These are phyloP conservation scores for Belonocnema kinseyi DNA, from an alignment of 1,140 invertebrate species.

Conservation along the genomic window DNA sequence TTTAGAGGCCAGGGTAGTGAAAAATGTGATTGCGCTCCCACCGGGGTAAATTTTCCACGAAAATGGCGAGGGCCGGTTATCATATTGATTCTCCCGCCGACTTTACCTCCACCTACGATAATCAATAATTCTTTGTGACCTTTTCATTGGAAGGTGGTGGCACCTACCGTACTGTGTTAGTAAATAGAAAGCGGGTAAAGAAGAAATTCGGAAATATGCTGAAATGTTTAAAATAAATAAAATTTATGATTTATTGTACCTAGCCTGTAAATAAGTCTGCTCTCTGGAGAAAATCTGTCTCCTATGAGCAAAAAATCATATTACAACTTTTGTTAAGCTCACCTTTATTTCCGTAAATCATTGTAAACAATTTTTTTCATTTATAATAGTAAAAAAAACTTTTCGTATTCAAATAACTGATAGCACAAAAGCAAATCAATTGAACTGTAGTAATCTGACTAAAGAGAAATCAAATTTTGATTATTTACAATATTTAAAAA, in stretches of 20 bases:
- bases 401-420: too few relatives aligned
- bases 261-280: too few relatives aligned
- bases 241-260: background rate
- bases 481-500: too few relatives aligned
- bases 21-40: conserved; percentile 32
- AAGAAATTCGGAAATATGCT: conserved; percentile 1
- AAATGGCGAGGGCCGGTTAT: conserved; percentile 59
- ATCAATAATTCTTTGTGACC: conserved; percentile 65
- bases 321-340: too few relatives aligned
- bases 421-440: too few relatives aligned
- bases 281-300: too few relatives aligned
- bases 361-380: too few relatives aligned
- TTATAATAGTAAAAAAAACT: too few relatives aligned
- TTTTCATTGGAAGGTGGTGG: conserved; percentile 55
- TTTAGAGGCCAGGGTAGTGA: background rate
- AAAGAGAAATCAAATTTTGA: too few relatives aligned
- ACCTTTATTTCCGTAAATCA: too few relatives aligned
- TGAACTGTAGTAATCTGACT: too few relatives aligned
- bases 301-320: too few relatives aligned
- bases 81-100: conserved; percentile 72
- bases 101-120: conserved; percentile 67
- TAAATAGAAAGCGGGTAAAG: conserved; percentile 21
- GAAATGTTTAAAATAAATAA: background rate
- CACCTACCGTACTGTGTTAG: conserved; percentile 39
- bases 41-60: conserved; percentile 47